Conservation (phyloP, 2,888 invertebrate genomes). For the Deilephila elpenor region DNA sequence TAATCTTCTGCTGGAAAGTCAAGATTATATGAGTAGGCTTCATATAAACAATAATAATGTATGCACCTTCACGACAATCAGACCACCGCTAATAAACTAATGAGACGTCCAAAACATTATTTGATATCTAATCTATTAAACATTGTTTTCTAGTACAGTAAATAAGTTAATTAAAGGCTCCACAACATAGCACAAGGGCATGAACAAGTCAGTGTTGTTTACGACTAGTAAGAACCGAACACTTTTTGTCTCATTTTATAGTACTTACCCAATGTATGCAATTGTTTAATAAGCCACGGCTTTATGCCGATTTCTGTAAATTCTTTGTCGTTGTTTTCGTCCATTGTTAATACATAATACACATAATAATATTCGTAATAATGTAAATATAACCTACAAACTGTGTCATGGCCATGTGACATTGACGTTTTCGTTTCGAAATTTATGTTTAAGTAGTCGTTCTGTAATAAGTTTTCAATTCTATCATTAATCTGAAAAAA, state of each 20-base stretch:
- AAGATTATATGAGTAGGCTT: no score
- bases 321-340: conserved; percentile 69
- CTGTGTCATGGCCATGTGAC: not conserved
- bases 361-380: not conserved
- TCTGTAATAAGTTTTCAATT: not conserved
- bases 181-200: no score
- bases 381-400: not conserved
- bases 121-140: no score
- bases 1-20: not conserved
- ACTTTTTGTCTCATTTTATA: not conserved
- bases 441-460: not conserved
- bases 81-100: no score
- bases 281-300: conserved; percentile 90
- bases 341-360: conserved; percentile 46
- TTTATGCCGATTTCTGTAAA: conserved; percentile 87
- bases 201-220: no score
- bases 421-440: not conserved
- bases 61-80: no score
- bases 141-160: no score
- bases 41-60: no score
- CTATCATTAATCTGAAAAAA: not conserved
- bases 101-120: no score
- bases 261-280: conserved; percentile 86
- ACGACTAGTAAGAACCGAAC: not conserved
- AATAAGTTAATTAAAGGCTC: no score